Conservation (phyloP, 2,888 invertebrate species). For the Synergus itoensis region DNA sequence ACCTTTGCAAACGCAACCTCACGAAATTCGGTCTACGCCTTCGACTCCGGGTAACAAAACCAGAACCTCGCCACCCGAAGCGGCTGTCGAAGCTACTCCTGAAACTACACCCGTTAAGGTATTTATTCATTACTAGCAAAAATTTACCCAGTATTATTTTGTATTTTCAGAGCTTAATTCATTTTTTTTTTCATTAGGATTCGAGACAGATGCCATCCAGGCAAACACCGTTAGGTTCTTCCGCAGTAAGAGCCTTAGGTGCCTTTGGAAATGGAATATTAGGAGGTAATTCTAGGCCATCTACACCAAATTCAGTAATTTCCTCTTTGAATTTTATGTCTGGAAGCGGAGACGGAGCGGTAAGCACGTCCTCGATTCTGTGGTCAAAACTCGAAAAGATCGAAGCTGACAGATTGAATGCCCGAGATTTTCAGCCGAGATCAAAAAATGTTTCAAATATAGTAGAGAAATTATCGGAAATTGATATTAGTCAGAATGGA, state of each 20-base stretch:
- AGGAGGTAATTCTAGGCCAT: slow-evolving; percentile 81
- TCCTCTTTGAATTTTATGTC: slow-evolving; percentile 22
- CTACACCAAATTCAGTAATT: slow-evolving; percentile 81
- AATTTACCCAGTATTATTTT: no score
- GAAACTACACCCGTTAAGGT: slow-evolving; percentile 92
- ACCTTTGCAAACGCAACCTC: slow-evolving; percentile 64
- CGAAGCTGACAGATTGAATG: slow-evolving; percentile 65
- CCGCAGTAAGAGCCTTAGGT: slow-evolving; percentile 84
- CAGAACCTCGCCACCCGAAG: slow-evolving; percentile 89
- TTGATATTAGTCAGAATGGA: slow-evolving; percentile 65
- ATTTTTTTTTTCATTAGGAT: slow-evolving; percentile 67
- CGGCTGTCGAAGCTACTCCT: slow-evolving; percentile 93
- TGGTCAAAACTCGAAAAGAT: slow-evolving; percentile 66
- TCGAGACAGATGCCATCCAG: slow-evolving; percentile 72
- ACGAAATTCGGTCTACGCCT: slow-evolving; percentile 75
- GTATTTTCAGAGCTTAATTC: background rate
- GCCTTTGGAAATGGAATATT: slow-evolving; percentile 75
- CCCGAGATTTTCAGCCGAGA: slow-evolving; percentile 48
- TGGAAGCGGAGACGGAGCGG: slow-evolving; percentile 49
- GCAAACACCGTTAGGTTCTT: slow-evolving; percentile 81
- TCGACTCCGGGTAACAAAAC: slow-evolving; percentile 76
- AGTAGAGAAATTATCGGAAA: slow-evolving; percentile 41
- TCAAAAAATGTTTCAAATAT: slow-evolving; percentile 45
- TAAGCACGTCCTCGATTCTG: slow-evolving; percentile 57
- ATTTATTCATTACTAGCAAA: slow-evolving; percentile 47